Conservation (phyloP, 1,140 invertebrate species). For the Lepidotrigona ventralis region DNA sequence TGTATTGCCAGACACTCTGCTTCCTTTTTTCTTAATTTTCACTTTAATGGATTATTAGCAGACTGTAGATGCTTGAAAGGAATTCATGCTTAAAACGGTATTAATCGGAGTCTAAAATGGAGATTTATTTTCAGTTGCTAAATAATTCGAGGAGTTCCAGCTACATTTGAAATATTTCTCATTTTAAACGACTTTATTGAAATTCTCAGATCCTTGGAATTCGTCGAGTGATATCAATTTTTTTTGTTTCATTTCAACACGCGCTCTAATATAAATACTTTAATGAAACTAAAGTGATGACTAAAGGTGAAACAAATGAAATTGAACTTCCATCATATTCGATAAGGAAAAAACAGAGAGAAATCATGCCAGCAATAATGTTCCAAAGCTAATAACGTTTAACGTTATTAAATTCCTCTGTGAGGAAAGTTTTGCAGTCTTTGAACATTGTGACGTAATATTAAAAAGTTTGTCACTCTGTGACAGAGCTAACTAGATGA, state of each 20-base stretch:
- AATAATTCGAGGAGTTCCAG: neutral
- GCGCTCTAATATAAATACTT: too few species aligned
- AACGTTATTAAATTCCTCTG: too few species aligned
- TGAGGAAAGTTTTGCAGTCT: too few species aligned
- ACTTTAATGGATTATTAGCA: neutral
- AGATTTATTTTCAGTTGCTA: neutral
- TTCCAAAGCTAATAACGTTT: too few species aligned
- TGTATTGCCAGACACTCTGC: constrained; percentile 34
- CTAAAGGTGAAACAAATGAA: too few species aligned
- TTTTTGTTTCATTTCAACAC: neutral
- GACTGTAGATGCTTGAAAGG: neutral
- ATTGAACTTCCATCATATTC: too few species aligned
- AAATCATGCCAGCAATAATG: too few species aligned
- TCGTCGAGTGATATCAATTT: neutral
- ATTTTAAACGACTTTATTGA: neutral
- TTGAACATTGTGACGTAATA: too few species aligned
- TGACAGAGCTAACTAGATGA: neutral
- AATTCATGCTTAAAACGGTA: neutral
- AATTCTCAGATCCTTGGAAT: neutral
- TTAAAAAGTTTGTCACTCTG: too few species aligned
- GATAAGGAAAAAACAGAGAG: too few species aligned
- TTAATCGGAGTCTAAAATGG: neutral
- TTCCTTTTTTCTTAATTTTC: constrained; percentile 2
- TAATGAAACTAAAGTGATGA: too few species aligned
- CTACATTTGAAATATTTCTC: neutral